These are phyloP conservation scores for Actinia tenebrosa DNA, from an alignment of 64 coral and sea anemone species.

Conservation along the genomic window DNA sequence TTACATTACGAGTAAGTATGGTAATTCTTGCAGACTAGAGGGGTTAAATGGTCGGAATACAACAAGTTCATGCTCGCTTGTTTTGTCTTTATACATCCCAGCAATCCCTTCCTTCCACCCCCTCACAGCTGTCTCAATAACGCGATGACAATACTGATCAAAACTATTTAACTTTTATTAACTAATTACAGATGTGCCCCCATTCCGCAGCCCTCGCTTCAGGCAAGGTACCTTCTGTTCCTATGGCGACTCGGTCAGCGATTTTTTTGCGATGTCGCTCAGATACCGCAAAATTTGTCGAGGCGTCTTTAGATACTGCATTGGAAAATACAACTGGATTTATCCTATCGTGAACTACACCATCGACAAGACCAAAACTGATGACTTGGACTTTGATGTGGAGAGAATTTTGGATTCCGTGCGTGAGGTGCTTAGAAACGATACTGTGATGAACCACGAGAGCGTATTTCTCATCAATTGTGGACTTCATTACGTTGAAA, in stretches of 20 bases:
- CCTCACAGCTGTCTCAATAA: too few relatives aligned
- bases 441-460: conserved; percentile 39
- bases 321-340: conserved; percentile 81
- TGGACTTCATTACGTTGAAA: conserved; percentile 90
- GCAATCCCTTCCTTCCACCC: too few relatives aligned
- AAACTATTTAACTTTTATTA: too few relatives aligned
- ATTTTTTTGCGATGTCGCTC: conserved; percentile 75
- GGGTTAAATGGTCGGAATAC: too few relatives aligned
- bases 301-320: conserved; percentile 53
- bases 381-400: conserved; percentile 65
- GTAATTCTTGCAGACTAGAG: too few relatives aligned
- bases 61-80: too few relatives aligned
- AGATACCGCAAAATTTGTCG: conserved; percentile 51
- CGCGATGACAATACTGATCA: too few relatives aligned
- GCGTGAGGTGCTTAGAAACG: conserved; percentile 27
- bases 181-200: conserved; percentile 4
- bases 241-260: conserved; percentile 72
- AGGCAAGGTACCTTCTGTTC: conserved; percentile 50
- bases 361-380: conserved; percentile 45
- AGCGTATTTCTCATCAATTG: conserved; percentile 70
- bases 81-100: too few relatives aligned
- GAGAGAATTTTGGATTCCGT: conserved; percentile 56
- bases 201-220: not conserved
- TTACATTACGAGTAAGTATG: conserved; percentile 44
- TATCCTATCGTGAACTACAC: conserved; percentile 76